These are phyloP conservation scores for Leucosticte australis DNA, from an alignment of 2,113 vertebrate genomes.

Conservation along the genomic window DNA sequence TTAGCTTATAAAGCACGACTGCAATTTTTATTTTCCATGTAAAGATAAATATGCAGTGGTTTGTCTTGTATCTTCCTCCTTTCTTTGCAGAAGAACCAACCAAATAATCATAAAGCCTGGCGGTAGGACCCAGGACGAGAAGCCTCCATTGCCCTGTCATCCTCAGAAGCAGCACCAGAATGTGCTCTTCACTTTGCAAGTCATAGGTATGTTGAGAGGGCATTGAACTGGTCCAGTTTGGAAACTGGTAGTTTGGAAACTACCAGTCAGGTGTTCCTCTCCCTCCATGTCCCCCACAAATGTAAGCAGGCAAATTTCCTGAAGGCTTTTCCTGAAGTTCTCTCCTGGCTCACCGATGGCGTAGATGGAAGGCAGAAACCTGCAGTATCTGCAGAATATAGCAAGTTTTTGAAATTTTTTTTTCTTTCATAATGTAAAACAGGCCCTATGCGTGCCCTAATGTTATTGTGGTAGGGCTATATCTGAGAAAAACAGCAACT, in stretches of 20 bases:
- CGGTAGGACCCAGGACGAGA: not conserved
- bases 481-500: not conserved
- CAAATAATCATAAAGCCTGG: not conserved
- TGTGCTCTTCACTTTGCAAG: not conserved
- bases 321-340: not conserved
- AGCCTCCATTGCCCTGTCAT: not conserved
- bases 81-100: not conserved
- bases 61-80: not conserved
- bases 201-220: too few species aligned
- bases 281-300: not conserved
- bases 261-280: not conserved
- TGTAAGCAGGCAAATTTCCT: not conserved
- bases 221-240: not conserved
- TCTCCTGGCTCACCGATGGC: not conserved
- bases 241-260: not conserved
- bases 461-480: not conserved
- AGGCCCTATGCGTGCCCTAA: not conserved
- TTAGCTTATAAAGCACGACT: not conserved
- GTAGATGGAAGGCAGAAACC: not conserved
- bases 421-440: not conserved
- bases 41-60: not conserved
- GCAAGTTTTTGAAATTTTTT: not conserved
- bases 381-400: not conserved
- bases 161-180: not conserved
- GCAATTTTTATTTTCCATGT: not conserved